Conservation (phyloP, 2,888 invertebrate genomes). For the Sclerodermus sp. region DNA sequence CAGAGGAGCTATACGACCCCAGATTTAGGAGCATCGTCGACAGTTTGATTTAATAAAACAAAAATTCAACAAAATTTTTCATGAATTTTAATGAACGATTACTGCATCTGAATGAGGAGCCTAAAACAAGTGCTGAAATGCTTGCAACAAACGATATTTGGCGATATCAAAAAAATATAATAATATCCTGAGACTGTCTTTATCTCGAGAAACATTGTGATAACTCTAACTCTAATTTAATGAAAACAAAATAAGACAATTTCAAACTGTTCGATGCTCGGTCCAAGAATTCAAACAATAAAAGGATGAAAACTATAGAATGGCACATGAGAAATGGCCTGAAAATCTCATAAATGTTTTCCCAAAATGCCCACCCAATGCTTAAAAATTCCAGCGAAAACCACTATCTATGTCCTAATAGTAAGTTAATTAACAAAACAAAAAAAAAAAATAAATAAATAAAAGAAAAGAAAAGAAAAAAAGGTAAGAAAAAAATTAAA, state of each 20-base stretch:
- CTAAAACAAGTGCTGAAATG: too few relatives aligned
- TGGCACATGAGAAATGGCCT: constrained; percentile 28
- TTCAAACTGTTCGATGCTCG: too few relatives aligned
- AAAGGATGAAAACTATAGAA: constrained; percentile 11
- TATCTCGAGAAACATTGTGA: too few relatives aligned
- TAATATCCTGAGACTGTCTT: too few relatives aligned
- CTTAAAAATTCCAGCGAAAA: constrained; percentile 1
- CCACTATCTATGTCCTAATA: constrained; percentile 25
- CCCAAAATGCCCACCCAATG: neutral
- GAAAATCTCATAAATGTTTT: neutral
- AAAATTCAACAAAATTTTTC: too few relatives aligned
- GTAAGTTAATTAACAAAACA: constrained; percentile 15
- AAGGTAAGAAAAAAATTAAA: constrained; percentile 23
- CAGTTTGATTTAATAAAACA: constrained; percentile 11
- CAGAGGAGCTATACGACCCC: too few relatives aligned
- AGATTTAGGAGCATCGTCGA: neutral
- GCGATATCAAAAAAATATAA: too few relatives aligned
- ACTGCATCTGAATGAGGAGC: too few relatives aligned
- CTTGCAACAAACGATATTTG: neutral
- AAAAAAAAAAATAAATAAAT: constrained; percentile 10
- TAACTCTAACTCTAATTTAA: constrained; percentile 5
- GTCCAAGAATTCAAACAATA: too few relatives aligned
- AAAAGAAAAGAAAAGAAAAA: constrained; percentile 18
- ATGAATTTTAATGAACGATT: neutral
- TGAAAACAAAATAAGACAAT: too few relatives aligned